Evolutionary conservation across 2,888 invertebrate genomes (phyloP), one percentile per base, ranked within the genome.

Genomic region (Tholera decimalis): DNA sequence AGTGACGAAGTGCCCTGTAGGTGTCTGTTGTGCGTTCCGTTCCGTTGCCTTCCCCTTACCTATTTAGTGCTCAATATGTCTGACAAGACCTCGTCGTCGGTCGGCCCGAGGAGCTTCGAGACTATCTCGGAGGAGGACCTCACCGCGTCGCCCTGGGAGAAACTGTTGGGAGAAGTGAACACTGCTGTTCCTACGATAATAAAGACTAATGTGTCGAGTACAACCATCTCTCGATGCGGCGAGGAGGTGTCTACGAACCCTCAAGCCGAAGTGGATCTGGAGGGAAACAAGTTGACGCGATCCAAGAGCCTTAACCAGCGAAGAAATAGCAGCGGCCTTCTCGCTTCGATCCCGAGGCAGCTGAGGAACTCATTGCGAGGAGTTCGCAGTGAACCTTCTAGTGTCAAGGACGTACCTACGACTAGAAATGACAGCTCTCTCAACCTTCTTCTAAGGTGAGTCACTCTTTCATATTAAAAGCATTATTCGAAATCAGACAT

Each of bases 1-100:
- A 95, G 95, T 95, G 95, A 95, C 93, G 92, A 94, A 94, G 94
- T 94, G 93, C 88, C 90, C 90, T 89, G 88, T 91, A 91, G 93
- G 94, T 93, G 93, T 94, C 94, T 92, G 93, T 91, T 87, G 90
- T 90, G 93, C 92, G n/a, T 93, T 88, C 93, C 93, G 94, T 94
- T 95, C 93, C 92, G 86, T 89, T 89, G 79, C 86, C 82, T 79
- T 80, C 80, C 80, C 70, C 83, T 76, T 85, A 80, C 77, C 82
- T 79, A 77, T 77, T 73, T 85, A 85, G 83, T 85, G 81, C 74
- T 82, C 88, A 92, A 86, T 75, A 95, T 95, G 95, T 95, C 95
- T 67, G 95, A 95, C 84, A 95, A 95, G 84, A 95, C 95, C 64
- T 88, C 92, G 73, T 95, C 95, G 81, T 94, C 95, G 81, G 91